Evolutionary conservation across 2,888 invertebrate species (phyloP).

Genomic region (Aplocera efformata): DNA sequence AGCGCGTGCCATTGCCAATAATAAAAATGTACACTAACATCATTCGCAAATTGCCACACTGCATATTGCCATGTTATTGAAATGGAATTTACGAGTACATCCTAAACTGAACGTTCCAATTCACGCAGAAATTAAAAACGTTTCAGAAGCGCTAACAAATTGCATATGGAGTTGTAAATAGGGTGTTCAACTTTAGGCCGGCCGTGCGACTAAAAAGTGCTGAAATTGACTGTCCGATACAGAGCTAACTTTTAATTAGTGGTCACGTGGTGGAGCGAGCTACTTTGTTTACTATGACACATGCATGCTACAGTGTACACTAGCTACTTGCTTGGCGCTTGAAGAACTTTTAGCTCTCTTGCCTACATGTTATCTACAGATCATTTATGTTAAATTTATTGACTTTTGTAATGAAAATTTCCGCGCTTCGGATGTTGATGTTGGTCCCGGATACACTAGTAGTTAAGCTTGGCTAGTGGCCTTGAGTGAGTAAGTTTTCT

Average conservation of each 20-base stretch:
- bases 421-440: too few relatives aligned
- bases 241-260: conserved; percentile 32
- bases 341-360: too few relatives aligned
- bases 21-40: conserved; percentile 7
- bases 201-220: conserved; percentile 27
- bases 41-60: conserved; percentile 17
- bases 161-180: conserved; percentile 31
- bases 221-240: conserved; percentile 31
- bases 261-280: conserved; percentile 11
- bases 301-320: too few relatives aligned
- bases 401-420: too few relatives aligned
- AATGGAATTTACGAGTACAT: conserved; percentile 26
- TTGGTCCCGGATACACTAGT: too few relatives aligned
- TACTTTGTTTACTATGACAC: not conserved
- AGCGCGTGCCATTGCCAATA: conserved; percentile 7
- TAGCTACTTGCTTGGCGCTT: too few relatives aligned
- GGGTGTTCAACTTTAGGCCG: conserved; percentile 26
- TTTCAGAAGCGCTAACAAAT: conserved; percentile 22
- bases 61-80: conserved; percentile 27
- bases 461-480: too few relatives aligned
- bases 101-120: conserved; percentile 27
- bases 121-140: conserved; percentile 27
- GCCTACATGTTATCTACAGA: too few relatives aligned
- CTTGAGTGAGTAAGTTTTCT: too few relatives aligned
- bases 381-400: too few relatives aligned